Evolutionary conservation across 2,113 vertebrate genomes (phyloP).

Genomic region (Actenoides hombroni): DNA sequence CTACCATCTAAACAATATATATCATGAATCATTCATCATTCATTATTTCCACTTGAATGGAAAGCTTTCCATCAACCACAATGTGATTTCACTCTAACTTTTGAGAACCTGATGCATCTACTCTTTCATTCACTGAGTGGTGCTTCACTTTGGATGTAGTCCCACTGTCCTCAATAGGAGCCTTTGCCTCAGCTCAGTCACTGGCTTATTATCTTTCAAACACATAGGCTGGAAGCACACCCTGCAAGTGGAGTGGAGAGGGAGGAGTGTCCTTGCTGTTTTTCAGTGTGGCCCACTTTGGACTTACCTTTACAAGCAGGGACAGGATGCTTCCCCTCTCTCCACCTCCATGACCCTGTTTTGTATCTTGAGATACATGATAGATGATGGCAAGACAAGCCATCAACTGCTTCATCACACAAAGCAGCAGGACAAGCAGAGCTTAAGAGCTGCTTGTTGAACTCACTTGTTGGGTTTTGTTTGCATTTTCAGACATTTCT

Average conservation of each 20-base stretch:
- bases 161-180: not conserved
- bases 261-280: not conserved
- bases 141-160: not conserved
- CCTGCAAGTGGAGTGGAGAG: not conserved
- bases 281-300: not conserved
- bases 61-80: not conserved
- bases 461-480: not conserved
- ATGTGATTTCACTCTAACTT: not conserved
- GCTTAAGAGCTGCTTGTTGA: not conserved
- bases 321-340: not conserved
- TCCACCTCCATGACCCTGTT: not conserved
- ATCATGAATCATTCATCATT: not conserved
- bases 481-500: not conserved
- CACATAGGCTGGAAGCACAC: not conserved
- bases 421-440: not conserved
- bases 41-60: not conserved
- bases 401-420: not conserved
- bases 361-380: not conserved
- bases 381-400: not conserved
- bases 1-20: not conserved
- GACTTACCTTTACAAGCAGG: not conserved
- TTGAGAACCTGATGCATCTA: not conserved
- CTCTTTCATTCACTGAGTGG: not conserved
- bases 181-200: not conserved
- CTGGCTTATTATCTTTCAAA: not conserved